Percentiles rank a stretch among this genome's conserved stretches.
Evolutionary conservation across 2,888 invertebrate genomes (phyloP).

Genomic region (Rhagonycha fulva): DNA sequence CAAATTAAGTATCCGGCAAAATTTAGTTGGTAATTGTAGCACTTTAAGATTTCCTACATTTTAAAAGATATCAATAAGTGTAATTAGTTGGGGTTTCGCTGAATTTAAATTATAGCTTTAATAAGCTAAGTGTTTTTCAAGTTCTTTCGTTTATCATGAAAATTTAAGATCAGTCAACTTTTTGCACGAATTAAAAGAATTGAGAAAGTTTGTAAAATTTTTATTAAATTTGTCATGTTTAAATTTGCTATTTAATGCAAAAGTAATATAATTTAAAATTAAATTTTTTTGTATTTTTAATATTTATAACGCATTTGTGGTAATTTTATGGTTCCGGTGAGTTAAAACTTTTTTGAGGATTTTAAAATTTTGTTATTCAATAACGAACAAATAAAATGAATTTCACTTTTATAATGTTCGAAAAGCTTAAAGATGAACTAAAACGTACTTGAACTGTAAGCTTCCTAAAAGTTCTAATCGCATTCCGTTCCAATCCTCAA

Average conservation of each 20-base stretch:
- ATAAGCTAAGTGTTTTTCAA: conserved; percentile 7
- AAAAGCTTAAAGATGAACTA: background rate
- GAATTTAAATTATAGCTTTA: conserved; percentile 23
- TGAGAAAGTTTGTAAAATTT: background rate
- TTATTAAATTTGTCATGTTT: background rate
- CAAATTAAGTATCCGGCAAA: conserved; percentile 35
- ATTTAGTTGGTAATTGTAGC: conserved; percentile 40
- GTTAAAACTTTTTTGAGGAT: background rate
- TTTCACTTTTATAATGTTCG: background rate
- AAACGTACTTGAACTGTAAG: background rate
- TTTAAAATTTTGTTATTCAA: background rate
- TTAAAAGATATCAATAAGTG: conserved; percentile 50
- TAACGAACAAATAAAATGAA: background rate
- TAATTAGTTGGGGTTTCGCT: conserved; percentile 40
- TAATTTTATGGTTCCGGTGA: background rate
- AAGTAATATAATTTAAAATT: background rate
- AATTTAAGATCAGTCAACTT: conserved; percentile 8
- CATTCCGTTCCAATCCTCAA: conserved; percentile 5
- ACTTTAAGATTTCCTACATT: conserved; percentile 48
- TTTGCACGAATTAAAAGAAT: background rate
- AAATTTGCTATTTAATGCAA: background rate
- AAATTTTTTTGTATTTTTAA: background rate
- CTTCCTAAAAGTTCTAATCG: conserved; percentile 2
- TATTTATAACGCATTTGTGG: background rate
- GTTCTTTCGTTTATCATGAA: background rate